Evolutionary conservation across 1,140 invertebrate genomes (phyloP), one percentile per base, ranked within the genome.

Genomic region (Leptinotarsa undecemlineata): DNA sequence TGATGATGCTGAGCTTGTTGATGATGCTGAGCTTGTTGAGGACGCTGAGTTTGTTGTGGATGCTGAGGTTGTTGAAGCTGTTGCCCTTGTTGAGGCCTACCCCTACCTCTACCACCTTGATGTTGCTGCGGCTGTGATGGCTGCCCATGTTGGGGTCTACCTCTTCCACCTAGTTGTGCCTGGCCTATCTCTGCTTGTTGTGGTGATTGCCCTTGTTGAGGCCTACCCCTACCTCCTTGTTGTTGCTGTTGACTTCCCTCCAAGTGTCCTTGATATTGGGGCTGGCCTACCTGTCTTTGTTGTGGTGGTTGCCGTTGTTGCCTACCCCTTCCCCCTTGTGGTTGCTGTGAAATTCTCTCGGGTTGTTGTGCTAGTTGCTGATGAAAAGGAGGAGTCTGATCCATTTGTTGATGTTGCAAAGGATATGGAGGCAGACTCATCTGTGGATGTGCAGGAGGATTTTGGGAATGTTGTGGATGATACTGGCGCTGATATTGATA

Each of bases 91-190:
- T 62, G 72, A 21, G 17, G 17, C 26, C 26, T 26, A 26, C 26
- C 26, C 26, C 15, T 60, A 66, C 48, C 17, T 20, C 8, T 23
- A 68, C 33, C 48, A 47, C 61, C 19, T 48, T 61, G 21, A 17
- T 13, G 60, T 6, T 20, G 62, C 47, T 74, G 76, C 68, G 71
- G 76, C 48, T 77, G 75, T 51, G 63, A 68, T 60, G 48, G 68
- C 26, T n/a, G 66, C 1, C 19, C 26, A 42, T 68, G 48, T 64
- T 70, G 68, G 13, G n/a, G 68, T 67, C 19, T 64, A 42, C 19
- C 17, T 17, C 19, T 26, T 26, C 15, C 63, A 26, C 62, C 51
- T 26, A 4, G 23, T 21, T 64, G 67, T 70, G 72, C 21, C 48
- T 74, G 75, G 51, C 63, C 66, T 74, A 51, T 48, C 20, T 48